Percentiles rank a stretch among this genome's conserved stretches.
These are phyloP conservation scores for Tenthredo amoena DNA, from an alignment of 2,888 invertebrate genomes.

Conservation along the genomic window DNA sequence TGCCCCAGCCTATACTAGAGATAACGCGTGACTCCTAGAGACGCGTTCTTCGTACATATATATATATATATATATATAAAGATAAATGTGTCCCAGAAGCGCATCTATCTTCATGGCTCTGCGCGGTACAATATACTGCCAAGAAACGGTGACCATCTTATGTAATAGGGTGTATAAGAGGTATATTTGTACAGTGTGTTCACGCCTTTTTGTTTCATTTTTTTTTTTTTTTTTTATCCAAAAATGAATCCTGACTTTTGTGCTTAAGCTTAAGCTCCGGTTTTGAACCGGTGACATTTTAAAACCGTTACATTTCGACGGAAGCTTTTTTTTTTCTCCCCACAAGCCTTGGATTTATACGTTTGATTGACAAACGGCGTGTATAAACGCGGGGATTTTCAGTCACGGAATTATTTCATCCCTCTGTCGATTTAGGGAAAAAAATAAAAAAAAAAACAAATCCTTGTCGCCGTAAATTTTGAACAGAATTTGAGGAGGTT, in stretches of 20 bases:
- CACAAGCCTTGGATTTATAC: not conserved
- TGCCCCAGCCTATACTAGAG: not conserved
- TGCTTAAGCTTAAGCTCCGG: not conserved
- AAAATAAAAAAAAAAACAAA: not conserved
- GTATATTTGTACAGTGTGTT: not conserved
- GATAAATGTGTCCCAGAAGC: constrained; percentile 64
- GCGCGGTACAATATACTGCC: constrained; percentile 18
- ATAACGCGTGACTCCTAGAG: constrained; percentile 27
- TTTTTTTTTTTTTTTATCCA: not conserved
- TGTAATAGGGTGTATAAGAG: not conserved
- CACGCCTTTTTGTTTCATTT: not conserved
- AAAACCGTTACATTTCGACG: not conserved
- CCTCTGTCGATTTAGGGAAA: not conserved
- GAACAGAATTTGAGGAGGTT: not conserved
- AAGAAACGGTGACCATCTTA: not conserved
- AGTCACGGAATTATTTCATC: not conserved
- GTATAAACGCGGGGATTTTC: not conserved
- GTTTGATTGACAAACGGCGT: not conserved
- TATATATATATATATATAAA: constrained; percentile 49
- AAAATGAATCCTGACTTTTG: not conserved
- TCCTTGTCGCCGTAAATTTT: not conserved
- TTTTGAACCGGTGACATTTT: not conserved
- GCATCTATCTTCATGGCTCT: constrained; percentile 63
- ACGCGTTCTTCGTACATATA: not conserved
- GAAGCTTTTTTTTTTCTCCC: not conserved